These are phyloP conservation scores for human DNA, from an alignment of 2,113 vertebrate species.

Conservation along the genomic window DNA sequence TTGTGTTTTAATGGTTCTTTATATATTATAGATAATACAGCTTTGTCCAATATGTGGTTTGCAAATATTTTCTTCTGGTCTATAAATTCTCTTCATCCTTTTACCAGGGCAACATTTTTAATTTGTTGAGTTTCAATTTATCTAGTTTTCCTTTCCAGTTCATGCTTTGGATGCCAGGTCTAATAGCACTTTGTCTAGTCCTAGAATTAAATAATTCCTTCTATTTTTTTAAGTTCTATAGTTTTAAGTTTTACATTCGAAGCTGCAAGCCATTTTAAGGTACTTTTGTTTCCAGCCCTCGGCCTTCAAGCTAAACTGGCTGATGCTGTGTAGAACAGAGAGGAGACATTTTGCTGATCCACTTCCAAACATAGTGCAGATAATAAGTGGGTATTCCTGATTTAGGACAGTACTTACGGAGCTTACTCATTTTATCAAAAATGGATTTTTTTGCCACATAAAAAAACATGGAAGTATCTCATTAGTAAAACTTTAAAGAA, in stretches of 20 bases:
- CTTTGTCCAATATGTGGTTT: background rate
- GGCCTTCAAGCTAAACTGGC: background rate
- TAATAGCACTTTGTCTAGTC: background rate
- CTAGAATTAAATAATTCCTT: background rate
- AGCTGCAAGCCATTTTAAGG: background rate
- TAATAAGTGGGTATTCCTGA: background rate
- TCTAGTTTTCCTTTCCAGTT: background rate
- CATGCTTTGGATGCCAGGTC: background rate
- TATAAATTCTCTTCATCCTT: background rate
- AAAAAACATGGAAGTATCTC: background rate
- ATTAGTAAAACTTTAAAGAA: background rate
- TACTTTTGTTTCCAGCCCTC: background rate
- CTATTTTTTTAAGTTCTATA: background rate
- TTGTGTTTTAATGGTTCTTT: background rate
- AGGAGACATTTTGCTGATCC: rapidly evolving
- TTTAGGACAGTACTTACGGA: background rate
- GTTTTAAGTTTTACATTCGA: background rate
- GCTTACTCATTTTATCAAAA: background rate
- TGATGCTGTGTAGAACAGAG: background rate
- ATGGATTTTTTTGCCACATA: background rate
- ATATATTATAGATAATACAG: background rate
- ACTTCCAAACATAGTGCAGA: background rate
- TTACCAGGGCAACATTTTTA: background rate
- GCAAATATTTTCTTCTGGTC: background rate
- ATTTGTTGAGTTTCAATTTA: background rate